A percentile compares a stretch with the other conserved stretches of the same genome.
phyloP scores from a whole-genome alignment of 2,113 vertebrate species.

The Bettongia penicillata region DNA sequence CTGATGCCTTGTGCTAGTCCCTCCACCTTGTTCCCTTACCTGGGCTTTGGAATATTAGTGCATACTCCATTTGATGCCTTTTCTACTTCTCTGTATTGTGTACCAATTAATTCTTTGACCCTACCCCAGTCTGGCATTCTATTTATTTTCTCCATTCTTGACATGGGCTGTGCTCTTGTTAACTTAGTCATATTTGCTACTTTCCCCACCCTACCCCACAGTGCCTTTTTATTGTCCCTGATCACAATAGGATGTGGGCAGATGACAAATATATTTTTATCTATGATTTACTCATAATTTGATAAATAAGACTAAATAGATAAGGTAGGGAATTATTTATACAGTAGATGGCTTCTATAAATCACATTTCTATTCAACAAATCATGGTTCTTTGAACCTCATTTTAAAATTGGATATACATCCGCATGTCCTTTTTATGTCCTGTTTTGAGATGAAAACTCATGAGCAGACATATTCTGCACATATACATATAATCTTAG shows the following conservation, averaged over 20 bases:
- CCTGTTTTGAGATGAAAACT: background rate
- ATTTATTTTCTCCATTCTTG: background rate
- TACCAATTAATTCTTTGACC: background rate
- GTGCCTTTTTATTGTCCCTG: background rate
- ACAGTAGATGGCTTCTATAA: background rate
- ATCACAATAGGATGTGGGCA: background rate
- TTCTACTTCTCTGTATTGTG: background rate
- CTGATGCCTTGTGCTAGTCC: background rate
- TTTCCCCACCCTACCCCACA: background rate
- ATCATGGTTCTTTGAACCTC: background rate
- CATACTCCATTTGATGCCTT: background rate
- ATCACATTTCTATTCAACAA: background rate
- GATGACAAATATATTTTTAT: background rate
- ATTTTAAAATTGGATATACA: background rate
- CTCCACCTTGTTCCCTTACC: background rate
- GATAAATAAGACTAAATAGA: background rate
- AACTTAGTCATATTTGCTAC: background rate
- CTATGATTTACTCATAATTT: background rate
- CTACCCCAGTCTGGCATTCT: background rate
- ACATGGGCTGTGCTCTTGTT: background rate
- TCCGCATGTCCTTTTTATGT: background rate
- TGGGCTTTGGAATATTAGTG: background rate
- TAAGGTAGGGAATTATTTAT: background rate
- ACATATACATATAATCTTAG: background rate
- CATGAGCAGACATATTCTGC: background rate